Base-by-base conservation (phyloP, 2,113 vertebrate genomes). In the Microtus ochrogaster region DNA sequence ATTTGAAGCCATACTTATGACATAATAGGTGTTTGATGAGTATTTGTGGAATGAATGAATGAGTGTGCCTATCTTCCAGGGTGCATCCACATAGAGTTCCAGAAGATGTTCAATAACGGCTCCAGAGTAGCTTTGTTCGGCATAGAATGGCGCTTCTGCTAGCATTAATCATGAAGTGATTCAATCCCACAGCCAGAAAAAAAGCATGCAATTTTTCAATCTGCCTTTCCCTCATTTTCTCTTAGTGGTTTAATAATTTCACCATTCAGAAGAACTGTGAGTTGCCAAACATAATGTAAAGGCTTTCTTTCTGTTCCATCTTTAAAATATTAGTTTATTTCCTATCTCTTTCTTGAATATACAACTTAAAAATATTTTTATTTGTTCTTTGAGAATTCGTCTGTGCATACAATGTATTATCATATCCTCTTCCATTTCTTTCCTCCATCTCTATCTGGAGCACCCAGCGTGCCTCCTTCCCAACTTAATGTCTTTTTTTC, bases 151-250 rank as follows among this genome's bases (percentile, higher is more conserved):
- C 14, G 63, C 58, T 36, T 88, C 61, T 22, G 30, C 28, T 61
- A 77, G 22, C 36, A 36, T 72, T n/a, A 22, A 72, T 72, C 70
- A 72, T 58, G 26, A 79, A 21, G 22, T 74, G 61, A 39, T 61
- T 94, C 61, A n/a, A 61, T 16, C 58, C 33, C 47, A 88, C 82
- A 82, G 83, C 73, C 66, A 88, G 28, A 33, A 33, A 94, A 94
- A 94, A 68, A 10, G 17, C 17, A 36, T 33, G 52, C 30, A 52
- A 39, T 19, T 63, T 90, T 68, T 73, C 14, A 83, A 70, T 41
- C 47, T 94, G 14, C 33, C 13, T 91, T 63, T 82, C 68, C 58
- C 91, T 76, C 41, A 77, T 70, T 91, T 28, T 83, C 36, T 63
- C 11, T 7, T 36, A 87, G 47, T 22, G 58, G 28, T 76, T 63